These are phyloP conservation scores for Brienomyrus longianalis DNA, from an alignment of 2,113 vertebrate species.

Conservation along the genomic window DNA sequence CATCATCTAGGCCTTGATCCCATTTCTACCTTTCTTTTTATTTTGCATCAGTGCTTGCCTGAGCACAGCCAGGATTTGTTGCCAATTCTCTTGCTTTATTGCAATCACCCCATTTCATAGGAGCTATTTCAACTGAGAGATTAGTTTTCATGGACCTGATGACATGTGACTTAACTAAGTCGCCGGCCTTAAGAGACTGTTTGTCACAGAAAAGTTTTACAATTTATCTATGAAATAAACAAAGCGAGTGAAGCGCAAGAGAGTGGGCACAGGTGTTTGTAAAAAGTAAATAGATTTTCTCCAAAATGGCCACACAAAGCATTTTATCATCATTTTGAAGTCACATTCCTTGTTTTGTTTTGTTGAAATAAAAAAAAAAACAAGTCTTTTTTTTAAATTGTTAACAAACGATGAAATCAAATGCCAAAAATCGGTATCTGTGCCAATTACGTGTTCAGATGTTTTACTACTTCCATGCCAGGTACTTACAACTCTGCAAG, in stretches of 20 bases:
- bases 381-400: not conserved
- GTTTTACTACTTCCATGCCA: not conserved
- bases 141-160: conserved; percentile 69
- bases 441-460: not conserved
- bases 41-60: conserved; percentile 78
- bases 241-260: conserved; percentile 26
- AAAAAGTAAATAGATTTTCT: conserved; percentile 32
- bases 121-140: conserved; percentile 78
- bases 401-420: not conserved
- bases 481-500: not conserved
- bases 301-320: conserved; percentile 23
- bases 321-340: conserved; percentile 36
- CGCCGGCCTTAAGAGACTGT: conserved; percentile 32
- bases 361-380: conserved; percentile 3
- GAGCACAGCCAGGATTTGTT: conserved; percentile 79
- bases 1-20: conserved; percentile 63
- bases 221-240: conserved; percentile 42
- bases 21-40: conserved; percentile 72
- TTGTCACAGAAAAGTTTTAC: conserved; percentile 36
- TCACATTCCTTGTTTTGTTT: conserved; percentile 18
- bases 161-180: conserved; percentile 66
- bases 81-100: conserved; percentile 78
- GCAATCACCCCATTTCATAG: conserved; percentile 73
- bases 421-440: not conserved
- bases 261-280: conserved; percentile 24